Percentiles rank a stretch among this genome's conserved stretches.
phyloP scores from a whole-genome alignment of 2,797 vertebrate species.

The Anolis apletophallus region DNA sequence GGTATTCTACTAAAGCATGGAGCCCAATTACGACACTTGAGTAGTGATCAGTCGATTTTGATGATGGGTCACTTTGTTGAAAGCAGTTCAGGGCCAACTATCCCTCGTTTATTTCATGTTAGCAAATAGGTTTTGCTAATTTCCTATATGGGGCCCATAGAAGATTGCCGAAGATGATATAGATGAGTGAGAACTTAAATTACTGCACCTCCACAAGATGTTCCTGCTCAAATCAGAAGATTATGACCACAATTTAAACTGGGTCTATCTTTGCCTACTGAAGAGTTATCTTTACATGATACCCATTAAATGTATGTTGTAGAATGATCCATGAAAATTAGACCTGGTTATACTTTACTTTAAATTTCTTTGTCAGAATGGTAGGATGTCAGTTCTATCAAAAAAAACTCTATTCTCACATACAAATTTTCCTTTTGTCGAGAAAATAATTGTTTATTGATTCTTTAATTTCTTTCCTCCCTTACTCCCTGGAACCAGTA shows the following conservation, averaged over 20 bases:
- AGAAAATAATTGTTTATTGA: not conserved
- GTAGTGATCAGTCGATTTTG: not conserved
- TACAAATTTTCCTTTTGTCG: not conserved
- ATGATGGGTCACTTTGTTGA: too few relatives aligned
- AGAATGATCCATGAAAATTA: not conserved
- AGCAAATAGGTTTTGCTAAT: too few relatives aligned
- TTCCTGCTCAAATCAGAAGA: too few relatives aligned
- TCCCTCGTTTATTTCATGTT: too few relatives aligned
- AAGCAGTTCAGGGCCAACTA: too few relatives aligned
- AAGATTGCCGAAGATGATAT: too few relatives aligned
- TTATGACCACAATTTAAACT: too few relatives aligned
- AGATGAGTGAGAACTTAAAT: too few relatives aligned
- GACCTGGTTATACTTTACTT: not conserved
- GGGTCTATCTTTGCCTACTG: too few relatives aligned
- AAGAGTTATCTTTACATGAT: not conserved
- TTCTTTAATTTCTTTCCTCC: too few relatives aligned
- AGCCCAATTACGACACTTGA: not conserved
- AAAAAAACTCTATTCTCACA: not conserved
- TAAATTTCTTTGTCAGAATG: not conserved
- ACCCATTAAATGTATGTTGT: not conserved
- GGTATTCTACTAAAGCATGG: not conserved
- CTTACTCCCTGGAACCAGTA: constrained; percentile 32
- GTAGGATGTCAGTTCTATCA: not conserved
- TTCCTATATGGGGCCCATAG: too few relatives aligned
- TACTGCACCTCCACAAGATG: too few relatives aligned